Conservation (phyloP, 2,888 invertebrate species). For the Drosophila glabriapex region DNA sequence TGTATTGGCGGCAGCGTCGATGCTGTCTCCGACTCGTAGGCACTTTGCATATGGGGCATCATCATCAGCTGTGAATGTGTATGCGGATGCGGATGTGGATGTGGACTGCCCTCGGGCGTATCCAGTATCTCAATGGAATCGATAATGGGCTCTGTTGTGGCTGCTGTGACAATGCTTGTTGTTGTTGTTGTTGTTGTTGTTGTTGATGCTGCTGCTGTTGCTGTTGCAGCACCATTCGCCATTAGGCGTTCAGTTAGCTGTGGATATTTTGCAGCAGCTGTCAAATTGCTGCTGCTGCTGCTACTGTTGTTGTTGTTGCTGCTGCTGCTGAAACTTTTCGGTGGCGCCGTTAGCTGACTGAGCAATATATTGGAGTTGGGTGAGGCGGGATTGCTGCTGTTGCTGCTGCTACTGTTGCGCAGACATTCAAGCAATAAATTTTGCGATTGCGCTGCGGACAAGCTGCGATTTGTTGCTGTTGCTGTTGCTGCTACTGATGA, state of each 20-base stretch:
- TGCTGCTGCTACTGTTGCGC: constrained; percentile 32
- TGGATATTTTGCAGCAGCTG: constrained; percentile 72
- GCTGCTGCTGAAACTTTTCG: constrained; percentile 57
- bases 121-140: constrained; percentile 84
- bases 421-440: constrained; percentile 50
- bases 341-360: constrained; percentile 71
- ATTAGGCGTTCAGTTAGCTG: constrained; percentile 80
- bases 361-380: constrained; percentile 69
- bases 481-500: constrained; percentile 16
- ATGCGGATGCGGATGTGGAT: constrained; percentile 76
- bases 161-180: constrained; percentile 15
- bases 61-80: constrained; percentile 24
- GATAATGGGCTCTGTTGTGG: constrained; percentile 55
- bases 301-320: constrained; percentile 36
- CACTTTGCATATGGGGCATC: constrained; percentile 55
- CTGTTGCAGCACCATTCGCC: constrained; percentile 70
- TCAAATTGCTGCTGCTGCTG: constrained; percentile 33
- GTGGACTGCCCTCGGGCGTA: constrained; percentile 83
- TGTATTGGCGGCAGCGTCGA: constrained; percentile 18
- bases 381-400: constrained; percentile 41
- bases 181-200: constrained; percentile 7
- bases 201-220: background rate
- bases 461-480: constrained; percentile 18
- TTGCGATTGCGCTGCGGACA: constrained; percentile 29
- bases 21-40: constrained; percentile 44